Conservation (phyloP, 2,797 vertebrate species). For the Chaenodraco wilsoni region DNA sequence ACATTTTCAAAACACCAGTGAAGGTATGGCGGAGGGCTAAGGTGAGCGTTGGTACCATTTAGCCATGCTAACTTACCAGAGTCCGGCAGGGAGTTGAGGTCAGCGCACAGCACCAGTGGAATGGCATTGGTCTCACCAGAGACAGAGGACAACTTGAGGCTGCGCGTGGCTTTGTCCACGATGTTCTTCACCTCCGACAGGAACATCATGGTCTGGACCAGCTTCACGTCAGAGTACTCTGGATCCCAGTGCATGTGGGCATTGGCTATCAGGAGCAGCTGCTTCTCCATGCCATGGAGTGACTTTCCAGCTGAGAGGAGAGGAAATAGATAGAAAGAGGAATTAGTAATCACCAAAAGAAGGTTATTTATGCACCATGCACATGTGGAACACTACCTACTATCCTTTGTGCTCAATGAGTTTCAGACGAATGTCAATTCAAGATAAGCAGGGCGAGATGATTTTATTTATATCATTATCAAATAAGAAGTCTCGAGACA, state of each 20-base stretch:
- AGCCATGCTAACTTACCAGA: conserved; percentile 86
- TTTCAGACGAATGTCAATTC: not conserved
- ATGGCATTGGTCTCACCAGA: conserved; percentile 93
- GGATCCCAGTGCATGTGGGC: conserved; percentile 99
- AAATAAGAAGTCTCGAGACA: not conserved
- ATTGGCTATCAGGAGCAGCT: conserved; percentile 95
- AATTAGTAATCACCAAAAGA: not conserved
- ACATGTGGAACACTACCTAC: not conserved
- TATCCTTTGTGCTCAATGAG: not conserved
- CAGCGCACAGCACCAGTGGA: conserved; percentile 96
- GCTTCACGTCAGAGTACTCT: conserved; percentile 96
- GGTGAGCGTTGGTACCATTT: too few species aligned
- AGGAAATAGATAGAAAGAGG: not conserved
- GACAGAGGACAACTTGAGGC: conserved; percentile 89
- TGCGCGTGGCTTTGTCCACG: conserved; percentile 96
- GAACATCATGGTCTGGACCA: conserved; percentile 99
- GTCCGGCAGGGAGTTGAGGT: conserved; percentile 98
- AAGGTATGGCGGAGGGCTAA: too few species aligned
- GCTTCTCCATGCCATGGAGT: conserved; percentile 93
- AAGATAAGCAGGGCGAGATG: not conserved
- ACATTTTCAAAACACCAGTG: too few species aligned
- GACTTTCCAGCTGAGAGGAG: conserved; percentile 89
- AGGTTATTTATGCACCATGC: not conserved
- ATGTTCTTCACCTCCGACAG: conserved; percentile 98
- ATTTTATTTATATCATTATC: not conserved